These are phyloP conservation scores for Volucella zonaria DNA, from an alignment of 2,888 invertebrate species.

Conservation along the genomic window DNA sequence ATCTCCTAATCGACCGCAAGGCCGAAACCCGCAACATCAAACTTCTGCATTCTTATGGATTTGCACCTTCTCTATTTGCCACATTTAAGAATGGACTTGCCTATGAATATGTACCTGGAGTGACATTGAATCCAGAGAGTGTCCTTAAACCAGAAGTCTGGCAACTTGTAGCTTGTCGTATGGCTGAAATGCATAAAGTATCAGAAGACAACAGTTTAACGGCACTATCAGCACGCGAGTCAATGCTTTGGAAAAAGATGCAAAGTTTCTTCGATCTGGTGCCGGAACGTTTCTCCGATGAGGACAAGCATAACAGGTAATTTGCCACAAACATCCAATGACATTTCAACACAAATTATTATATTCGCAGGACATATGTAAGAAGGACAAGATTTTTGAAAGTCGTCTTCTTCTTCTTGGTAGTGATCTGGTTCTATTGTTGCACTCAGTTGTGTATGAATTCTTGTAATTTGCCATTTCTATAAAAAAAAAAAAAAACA, in stretches of 20 bases:
- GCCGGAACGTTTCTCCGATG: constrained; percentile 88
- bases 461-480: constrained; percentile 65
- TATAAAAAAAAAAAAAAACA: constrained; percentile 28
- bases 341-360: constrained; percentile 73
- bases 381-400: constrained; percentile 72
- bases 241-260: constrained; percentile 90
- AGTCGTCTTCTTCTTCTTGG: constrained; percentile 70
- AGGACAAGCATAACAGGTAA: constrained; percentile 88
- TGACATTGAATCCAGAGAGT: constrained; percentile 87
- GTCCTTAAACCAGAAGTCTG: constrained; percentile 87
- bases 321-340: constrained; percentile 71
- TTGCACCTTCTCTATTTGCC: constrained; percentile 94
- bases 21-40: constrained; percentile 88
- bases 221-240: constrained; percentile 82
- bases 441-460: constrained; percentile 71
- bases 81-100: constrained; percentile 96
- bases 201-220: constrained; percentile 70
- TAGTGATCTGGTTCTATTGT: constrained; percentile 71
- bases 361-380: constrained; percentile 71
- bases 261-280: constrained; percentile 89
- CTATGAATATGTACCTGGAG: constrained; percentile 93
- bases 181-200: constrained; percentile 92
- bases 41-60: constrained; percentile 87
- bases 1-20: constrained; percentile 94
- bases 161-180: constrained; percentile 89